These are phyloP conservation scores for Xyrauchen texanus DNA, from an alignment of 2,113 vertebrate genomes.

Conservation along the genomic window DNA sequence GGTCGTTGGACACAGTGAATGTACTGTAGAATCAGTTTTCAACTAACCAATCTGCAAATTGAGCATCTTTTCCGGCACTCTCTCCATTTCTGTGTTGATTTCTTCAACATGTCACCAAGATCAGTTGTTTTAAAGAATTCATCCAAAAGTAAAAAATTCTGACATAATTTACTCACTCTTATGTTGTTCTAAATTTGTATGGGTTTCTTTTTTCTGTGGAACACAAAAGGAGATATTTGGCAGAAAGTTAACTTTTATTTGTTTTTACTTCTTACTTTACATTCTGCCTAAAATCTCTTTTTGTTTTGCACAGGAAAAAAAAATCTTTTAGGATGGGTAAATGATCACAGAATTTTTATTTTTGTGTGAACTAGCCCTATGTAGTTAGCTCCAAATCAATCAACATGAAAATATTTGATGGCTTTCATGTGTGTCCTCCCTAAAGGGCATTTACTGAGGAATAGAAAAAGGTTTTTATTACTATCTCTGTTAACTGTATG, in stretches of 20 bases:
- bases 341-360: too few relatives aligned
- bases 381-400: not conserved
- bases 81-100: not conserved
- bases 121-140: not conserved
- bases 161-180: too few relatives aligned
- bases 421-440: conserved; percentile 5
- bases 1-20: conserved; percentile 48
- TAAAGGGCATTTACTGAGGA: not conserved
- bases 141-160: too few relatives aligned
- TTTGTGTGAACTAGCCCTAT: too few relatives aligned
- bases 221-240: too few relatives aligned
- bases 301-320: too few relatives aligned
- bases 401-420: not conserved
- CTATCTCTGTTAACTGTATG: not conserved
- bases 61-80: not conserved
- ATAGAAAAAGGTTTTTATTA: conserved; percentile 4
- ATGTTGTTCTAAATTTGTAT: too few relatives aligned
- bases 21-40: conserved; percentile 39
- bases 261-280: too few relatives aligned
- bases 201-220: too few relatives aligned
- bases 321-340: too few relatives aligned
- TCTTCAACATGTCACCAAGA: conserved; percentile 4
- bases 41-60: conserved; percentile 44
- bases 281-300: too few relatives aligned
- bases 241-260: too few relatives aligned